Percentiles rank a stretch among this genome's conserved stretches.
Conservation (phyloP, 2,888 invertebrate genomes). For the Ferrisia virgata region DNA sequence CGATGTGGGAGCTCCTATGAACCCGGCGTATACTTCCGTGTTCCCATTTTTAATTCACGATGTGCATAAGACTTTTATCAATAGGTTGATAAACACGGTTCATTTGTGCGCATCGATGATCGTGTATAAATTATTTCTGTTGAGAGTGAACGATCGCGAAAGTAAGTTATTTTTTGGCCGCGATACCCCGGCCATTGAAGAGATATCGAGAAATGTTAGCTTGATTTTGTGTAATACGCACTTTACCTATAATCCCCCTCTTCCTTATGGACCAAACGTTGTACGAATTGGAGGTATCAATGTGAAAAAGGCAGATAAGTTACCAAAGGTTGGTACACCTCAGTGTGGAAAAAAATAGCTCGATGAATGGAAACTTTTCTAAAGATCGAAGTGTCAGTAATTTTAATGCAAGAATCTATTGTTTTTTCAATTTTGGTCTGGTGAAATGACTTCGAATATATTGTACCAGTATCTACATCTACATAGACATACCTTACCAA, state of each 20-base stretch:
- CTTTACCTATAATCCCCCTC: background rate
- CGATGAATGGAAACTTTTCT: background rate
- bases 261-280: background rate
- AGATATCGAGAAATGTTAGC: constrained; percentile 2
- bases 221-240: constrained; percentile 20
- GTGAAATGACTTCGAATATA: no score
- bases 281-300: constrained; percentile 18
- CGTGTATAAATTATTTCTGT: background rate
- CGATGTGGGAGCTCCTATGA: constrained; percentile 9
- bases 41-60: constrained; percentile 7
- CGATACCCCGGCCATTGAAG: background rate
- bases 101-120: background rate
- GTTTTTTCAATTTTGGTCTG: no score
- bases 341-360: no score
- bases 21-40: background rate
- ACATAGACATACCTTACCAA: no score
- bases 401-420: background rate
- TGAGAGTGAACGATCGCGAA: background rate
- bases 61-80: background rate
- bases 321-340: constrained; percentile 12
- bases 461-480: no score
- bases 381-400: background rate
- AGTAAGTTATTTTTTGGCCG: background rate
- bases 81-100: constrained; percentile 24
- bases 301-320: background rate